Evolutionary conservation across 2,113 vertebrate genomes (phyloP), one percentile per base, ranked within the genome.

Genomic region (Dasypus novemcinctus): DNA sequence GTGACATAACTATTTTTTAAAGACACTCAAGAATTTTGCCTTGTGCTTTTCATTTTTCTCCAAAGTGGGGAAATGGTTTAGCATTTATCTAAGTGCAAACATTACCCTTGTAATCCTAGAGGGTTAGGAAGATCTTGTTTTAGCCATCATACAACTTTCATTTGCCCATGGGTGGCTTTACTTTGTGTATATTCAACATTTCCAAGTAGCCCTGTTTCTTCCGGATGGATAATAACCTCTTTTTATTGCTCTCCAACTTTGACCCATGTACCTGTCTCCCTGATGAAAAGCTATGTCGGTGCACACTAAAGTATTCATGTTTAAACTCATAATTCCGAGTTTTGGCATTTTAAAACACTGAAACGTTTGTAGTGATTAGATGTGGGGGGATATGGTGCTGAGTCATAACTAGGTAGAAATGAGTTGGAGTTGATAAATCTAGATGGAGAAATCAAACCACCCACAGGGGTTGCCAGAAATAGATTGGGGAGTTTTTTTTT

Each of bases 341-440:
- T 54, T 90, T 95, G 80, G 63, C 33, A 49, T 91, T 69, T 83
- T 79, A 10, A 95, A 90, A 64, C 38, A 64, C 21, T 80, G 63
- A 87, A 96, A 90, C 27, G 79, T 91, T 78, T 6, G 5, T 74
- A 41, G 1, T 80, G 4, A 17, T 79, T 33, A 9, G n/a, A 14
- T 85, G 12, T 69, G 36, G 5, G 66, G 92, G 23, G 81, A 64
- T 23, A 49, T 74, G 11, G 17, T 82, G 82, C 46, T 71, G 88
- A 86, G 15, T 68, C 41, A 85, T 36, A 86, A 59, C 52, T 49
- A 96, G 83, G 76, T 81, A 72, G 46, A 76, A 93, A 95, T 68
- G 43, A 71, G 27, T 76, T 78, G 68, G 43, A 64, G 36, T 81
- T 57, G 36, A 83, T 59, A 72, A 90, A 82, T 90, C 49, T 54